Conservation (phyloP, 2,113 vertebrate species). For the Prunella fulvescens region DNA sequence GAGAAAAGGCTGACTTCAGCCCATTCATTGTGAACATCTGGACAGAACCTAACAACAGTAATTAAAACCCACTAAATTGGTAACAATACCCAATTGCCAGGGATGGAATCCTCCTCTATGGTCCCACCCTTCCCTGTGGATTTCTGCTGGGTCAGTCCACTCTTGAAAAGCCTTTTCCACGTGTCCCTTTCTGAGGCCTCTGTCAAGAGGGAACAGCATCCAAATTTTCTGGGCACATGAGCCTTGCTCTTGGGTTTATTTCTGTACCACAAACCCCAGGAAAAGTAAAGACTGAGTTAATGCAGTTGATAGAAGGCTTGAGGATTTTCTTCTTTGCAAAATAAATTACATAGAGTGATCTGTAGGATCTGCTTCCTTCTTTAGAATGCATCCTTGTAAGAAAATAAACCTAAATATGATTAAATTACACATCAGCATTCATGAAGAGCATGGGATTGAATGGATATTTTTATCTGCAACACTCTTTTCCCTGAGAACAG, state of each 20-base stretch:
- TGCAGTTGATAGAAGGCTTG: not conserved
- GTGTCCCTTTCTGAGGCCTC: not conserved
- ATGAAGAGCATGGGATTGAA: not conserved
- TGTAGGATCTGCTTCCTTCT: not conserved
- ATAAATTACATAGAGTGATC: not conserved
- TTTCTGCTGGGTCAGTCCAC: not conserved
- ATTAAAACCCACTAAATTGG: constrained; percentile 49
- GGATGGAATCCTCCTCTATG: not conserved
- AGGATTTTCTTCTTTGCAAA: not conserved
- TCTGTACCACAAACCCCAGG: constrained; percentile 22
- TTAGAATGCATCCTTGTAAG: not conserved
- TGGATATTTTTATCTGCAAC: not conserved
- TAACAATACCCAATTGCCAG: not conserved
- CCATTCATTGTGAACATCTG: constrained; percentile 25
- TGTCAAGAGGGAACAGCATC: not conserved
- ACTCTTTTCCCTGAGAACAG: not conserved
- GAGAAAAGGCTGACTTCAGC: constrained; percentile 62
- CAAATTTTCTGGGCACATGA: not conserved
- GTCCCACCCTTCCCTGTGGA: constrained; percentile 29
- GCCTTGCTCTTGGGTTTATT: not conserved
- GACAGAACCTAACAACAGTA: not conserved
- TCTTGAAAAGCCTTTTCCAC: not conserved
- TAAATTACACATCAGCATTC: not conserved
- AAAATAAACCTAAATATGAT: not conserved
- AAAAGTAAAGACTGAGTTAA: constrained; percentile 9